Evolutionary conservation across 2,888 invertebrate genomes (phyloP).

Genomic region (Iphiclides podalirius): DNA sequence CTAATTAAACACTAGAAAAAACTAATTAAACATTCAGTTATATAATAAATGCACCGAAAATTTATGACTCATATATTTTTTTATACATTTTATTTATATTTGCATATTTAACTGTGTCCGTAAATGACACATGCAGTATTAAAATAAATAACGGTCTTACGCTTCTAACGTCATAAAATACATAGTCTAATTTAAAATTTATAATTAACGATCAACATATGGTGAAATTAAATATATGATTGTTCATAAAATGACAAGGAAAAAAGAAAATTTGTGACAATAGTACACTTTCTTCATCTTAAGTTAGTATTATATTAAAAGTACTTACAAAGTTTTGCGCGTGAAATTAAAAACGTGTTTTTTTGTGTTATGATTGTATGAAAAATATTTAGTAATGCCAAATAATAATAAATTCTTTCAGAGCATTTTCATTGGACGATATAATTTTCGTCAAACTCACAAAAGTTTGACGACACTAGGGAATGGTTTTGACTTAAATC

Average conservation of each 20-base stretch:
- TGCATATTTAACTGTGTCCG: conserved; percentile 7
- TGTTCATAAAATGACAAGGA: background rate
- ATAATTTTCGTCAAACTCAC: conserved; percentile 6
- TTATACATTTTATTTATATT: background rate
- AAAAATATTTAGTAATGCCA: conserved; percentile 1
- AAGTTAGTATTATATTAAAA: background rate
- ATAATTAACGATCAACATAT: conserved; percentile 9
- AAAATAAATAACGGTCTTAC: conserved; percentile 16
- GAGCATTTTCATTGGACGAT: conserved; percentile 18
- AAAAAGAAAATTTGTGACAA: background rate
- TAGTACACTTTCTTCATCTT: background rate
- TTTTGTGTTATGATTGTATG: background rate
- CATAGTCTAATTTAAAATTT: conserved; percentile 11
- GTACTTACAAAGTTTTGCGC: conserved; percentile 12
- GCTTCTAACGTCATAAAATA: conserved; percentile 12
- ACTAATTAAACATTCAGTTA: conserved; percentile 3
- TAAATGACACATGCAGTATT: conserved; percentile 17
- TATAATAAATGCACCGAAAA: conserved; percentile 15
- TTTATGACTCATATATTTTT: background rate
- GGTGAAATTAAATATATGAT: background rate
- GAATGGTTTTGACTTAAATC: conserved; percentile 14
- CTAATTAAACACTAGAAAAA: too few species aligned
- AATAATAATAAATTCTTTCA: conserved; percentile 12
- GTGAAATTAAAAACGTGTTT: background rate
- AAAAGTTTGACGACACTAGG: conserved; percentile 12